Conservation (phyloP, 2,797 vertebrate genomes). For the Acipenser transmontanus region DNA sequence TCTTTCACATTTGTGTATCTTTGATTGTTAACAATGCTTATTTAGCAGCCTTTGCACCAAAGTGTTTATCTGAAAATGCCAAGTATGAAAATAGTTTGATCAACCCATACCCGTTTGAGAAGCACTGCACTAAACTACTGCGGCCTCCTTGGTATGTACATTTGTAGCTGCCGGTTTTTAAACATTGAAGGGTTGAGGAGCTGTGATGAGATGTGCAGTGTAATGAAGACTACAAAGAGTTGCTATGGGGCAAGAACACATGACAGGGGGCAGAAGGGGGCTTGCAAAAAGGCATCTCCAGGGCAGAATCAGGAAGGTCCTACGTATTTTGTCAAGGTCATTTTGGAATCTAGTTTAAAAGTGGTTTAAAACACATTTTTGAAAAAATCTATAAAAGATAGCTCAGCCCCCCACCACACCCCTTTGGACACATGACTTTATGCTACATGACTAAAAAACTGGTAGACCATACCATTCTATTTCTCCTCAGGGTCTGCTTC, state of each 20-base stretch:
- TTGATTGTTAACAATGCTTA: too few species aligned
- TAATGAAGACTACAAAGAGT: slow-evolving; percentile 65
- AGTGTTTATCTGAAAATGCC: too few species aligned
- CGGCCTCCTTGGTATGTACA: too few species aligned
- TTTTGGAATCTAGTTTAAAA: too few species aligned
- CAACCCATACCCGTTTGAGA: too few species aligned
- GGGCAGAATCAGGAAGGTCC: slow-evolving; percentile 30
- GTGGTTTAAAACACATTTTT: slow-evolving; percentile 28
- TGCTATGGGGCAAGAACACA: slow-evolving; percentile 68
- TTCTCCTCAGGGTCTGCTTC: slow-evolving; percentile 95
- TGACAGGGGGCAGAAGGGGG: slow-evolving; percentile 90
- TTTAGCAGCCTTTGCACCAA: too few species aligned
- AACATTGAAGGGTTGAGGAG: slow-evolving; percentile 28
- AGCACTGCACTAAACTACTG: too few species aligned
- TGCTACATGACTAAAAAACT: slow-evolving; percentile 84
- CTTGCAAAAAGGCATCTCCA: slow-evolving; percentile 68
- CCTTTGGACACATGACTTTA: slow-evolving; percentile 87
- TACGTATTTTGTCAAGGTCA: slow-evolving; percentile 9
- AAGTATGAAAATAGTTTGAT: too few species aligned
- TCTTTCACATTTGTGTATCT: too few species aligned
- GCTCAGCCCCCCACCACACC: slow-evolving; percentile 93
- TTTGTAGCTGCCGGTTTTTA: neutral
- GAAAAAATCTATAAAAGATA: slow-evolving; percentile 45
- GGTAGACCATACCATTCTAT: slow-evolving; percentile 92
- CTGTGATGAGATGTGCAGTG: slow-evolving; percentile 68